These are phyloP conservation scores for Sisor rabdophorus DNA, from an alignment of 2,113 vertebrate genomes.

Conservation along the genomic window DNA sequence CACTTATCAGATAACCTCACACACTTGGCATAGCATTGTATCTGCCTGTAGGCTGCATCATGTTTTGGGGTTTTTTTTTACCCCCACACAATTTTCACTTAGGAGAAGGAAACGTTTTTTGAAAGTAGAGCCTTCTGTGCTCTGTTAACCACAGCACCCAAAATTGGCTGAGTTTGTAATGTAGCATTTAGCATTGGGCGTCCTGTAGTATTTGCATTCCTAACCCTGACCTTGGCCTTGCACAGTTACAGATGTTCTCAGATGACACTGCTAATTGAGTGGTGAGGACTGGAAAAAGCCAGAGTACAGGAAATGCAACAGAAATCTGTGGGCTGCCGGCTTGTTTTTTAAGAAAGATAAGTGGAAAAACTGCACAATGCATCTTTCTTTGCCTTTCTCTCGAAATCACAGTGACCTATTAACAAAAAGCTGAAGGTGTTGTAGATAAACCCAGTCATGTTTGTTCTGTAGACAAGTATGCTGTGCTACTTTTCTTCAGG, in stretches of 20 bases:
- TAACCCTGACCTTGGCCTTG: constrained; percentile 36
- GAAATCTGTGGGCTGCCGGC: constrained; percentile 5
- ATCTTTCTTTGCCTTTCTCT: background rate
- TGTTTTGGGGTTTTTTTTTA: constrained; percentile 47
- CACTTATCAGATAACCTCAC: constrained; percentile 14
- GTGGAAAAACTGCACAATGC: background rate
- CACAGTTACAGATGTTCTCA: constrained; percentile 42
- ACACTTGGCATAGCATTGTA: constrained; percentile 5
- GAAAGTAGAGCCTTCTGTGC: background rate
- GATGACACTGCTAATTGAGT: constrained; percentile 33
- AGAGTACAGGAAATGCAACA: background rate
- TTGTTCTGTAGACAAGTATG: background rate
- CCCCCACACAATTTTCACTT: constrained; percentile 59
- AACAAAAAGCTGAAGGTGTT: background rate
- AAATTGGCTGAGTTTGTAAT: constrained; percentile 20
- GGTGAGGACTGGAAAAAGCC: constrained; percentile 2
- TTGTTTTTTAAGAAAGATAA: constrained; percentile 10
- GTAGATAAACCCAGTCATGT: background rate
- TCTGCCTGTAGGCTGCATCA: constrained; percentile 35
- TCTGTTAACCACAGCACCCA: background rate
- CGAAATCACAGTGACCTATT: background rate
- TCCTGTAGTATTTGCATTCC: constrained; percentile 42
- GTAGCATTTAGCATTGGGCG: constrained; percentile 3
- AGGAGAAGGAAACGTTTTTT: constrained; percentile 26
- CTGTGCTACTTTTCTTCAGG: background rate